Evolutionary conservation across 2,888 invertebrate genomes (phyloP).

Genomic region (Adelognathus sp.): DNA sequence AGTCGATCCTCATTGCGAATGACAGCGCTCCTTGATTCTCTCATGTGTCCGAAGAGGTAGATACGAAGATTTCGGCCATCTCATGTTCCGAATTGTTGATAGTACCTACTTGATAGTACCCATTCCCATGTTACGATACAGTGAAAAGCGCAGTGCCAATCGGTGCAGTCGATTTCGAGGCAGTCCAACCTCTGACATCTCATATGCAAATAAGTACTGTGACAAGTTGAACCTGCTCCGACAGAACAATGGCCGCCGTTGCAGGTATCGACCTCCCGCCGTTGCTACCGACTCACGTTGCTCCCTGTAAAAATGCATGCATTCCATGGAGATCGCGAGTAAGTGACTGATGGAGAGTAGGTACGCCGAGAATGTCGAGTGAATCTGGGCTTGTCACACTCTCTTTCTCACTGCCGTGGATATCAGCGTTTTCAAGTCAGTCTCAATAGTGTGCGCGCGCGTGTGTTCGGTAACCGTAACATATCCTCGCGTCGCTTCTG

Average conservation of each 20-base stretch:
- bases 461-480: neutral
- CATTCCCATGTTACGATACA: too few species aligned
- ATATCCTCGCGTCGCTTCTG: neutral
- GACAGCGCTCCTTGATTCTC: too few species aligned
- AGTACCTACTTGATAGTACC: too few species aligned
- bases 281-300: neutral
- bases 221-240: neutral
- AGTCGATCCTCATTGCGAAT: too few species aligned
- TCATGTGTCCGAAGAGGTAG: too few species aligned
- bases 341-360: constrained; percentile 5
- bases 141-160: too few species aligned
- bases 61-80: too few species aligned
- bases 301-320: neutral
- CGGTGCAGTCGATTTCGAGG: neutral
- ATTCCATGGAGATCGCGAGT: constrained; percentile 7
- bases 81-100: too few species aligned
- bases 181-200: neutral
- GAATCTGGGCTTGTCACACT: constrained; percentile 8
- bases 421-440: constrained; percentile 2
- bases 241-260: constrained; percentile 12
- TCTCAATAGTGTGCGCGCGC: neutral
- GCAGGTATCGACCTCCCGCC: neutral
- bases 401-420: neutral
- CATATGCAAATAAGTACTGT: neutral
- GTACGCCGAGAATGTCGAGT: constrained; percentile 1